Percentiles rank a stretch among this genome's conserved stretches.
These are phyloP conservation scores for Gastrophysa polygoni DNA, from an alignment of 2,888 invertebrate species.

Conservation along the genomic window DNA sequence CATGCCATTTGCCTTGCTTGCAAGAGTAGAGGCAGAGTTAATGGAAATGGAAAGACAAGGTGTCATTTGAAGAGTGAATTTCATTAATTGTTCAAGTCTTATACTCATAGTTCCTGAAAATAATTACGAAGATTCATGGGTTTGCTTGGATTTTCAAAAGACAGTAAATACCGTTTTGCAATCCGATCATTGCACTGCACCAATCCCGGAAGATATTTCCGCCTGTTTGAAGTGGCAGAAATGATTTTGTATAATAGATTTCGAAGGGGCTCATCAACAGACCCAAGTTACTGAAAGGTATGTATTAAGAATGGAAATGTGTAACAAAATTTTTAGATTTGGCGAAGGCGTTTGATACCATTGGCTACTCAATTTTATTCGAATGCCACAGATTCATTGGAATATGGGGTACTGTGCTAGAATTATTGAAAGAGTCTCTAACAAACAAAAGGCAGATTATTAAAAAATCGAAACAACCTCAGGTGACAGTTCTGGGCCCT, in stretches of 20 bases:
- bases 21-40: constrained; percentile 37
- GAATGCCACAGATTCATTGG: no score
- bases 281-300: constrained; percentile 35
- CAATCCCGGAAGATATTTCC: constrained; percentile 46
- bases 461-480: no score
- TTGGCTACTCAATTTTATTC: no score
- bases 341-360: no score
- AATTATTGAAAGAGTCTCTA: no score
- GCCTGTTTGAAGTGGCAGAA: constrained; percentile 38
- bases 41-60: constrained; percentile 28
- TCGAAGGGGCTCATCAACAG: constrained; percentile 43
- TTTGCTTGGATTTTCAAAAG: constrained; percentile 48
- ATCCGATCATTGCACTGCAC: constrained; percentile 45
- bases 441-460: no score
- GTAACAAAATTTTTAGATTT: no score
- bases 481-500: no score
- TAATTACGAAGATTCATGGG: constrained; percentile 36
- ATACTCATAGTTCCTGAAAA: constrained; percentile 46
- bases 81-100: constrained; percentile 43
- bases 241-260: constrained; percentile 40
- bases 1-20: constrained; percentile 33
- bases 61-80: constrained; percentile 33
- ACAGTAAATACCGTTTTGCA: constrained; percentile 41
- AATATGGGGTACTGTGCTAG: no score
- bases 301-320: no score